These are phyloP conservation scores for Dasypolia templi DNA, from an alignment of 2,888 invertebrate genomes.

Conservation along the genomic window DNA sequence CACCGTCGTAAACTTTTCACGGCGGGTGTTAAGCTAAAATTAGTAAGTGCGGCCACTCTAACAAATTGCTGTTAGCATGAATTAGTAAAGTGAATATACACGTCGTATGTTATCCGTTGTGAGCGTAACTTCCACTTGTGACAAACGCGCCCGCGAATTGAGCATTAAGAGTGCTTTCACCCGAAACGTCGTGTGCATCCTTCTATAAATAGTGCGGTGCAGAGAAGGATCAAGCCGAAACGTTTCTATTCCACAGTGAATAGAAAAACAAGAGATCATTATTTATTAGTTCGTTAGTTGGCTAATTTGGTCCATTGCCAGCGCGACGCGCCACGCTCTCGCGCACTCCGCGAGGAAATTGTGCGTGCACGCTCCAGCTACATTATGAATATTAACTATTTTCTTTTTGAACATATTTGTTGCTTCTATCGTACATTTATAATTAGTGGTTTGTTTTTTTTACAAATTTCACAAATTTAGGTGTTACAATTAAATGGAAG, in stretches of 20 bases:
- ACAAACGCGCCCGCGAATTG: constrained; percentile 84
- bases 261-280: constrained; percentile 91
- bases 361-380: constrained; percentile 81
- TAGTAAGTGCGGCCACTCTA: constrained; percentile 86
- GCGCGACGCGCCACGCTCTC: constrained; percentile 87
- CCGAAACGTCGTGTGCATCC: constrained; percentile 88
- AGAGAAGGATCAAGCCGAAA: constrained; percentile 84
- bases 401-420: constrained; percentile 70
- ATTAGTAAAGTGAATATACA: constrained; percentile 85
- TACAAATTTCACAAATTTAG: constrained; percentile 34
- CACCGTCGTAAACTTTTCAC: constrained; percentile 87
- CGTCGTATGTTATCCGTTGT: constrained; percentile 77
- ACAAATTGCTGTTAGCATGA: constrained; percentile 87
- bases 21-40: constrained; percentile 87
- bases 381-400: constrained; percentile 78
- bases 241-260: constrained; percentile 88
- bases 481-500: constrained; percentile 37
- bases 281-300: constrained; percentile 90
- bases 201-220: constrained; percentile 85
- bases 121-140: constrained; percentile 76
- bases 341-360: constrained; percentile 85
- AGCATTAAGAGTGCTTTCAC: constrained; percentile 89
- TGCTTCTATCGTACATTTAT: constrained; percentile 43
- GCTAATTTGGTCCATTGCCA: constrained; percentile 90
- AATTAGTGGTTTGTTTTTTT: constrained; percentile 54